Evolutionary conservation across 2,797 vertebrate species (phyloP).

Genomic region (Sebastes minor): DNA sequence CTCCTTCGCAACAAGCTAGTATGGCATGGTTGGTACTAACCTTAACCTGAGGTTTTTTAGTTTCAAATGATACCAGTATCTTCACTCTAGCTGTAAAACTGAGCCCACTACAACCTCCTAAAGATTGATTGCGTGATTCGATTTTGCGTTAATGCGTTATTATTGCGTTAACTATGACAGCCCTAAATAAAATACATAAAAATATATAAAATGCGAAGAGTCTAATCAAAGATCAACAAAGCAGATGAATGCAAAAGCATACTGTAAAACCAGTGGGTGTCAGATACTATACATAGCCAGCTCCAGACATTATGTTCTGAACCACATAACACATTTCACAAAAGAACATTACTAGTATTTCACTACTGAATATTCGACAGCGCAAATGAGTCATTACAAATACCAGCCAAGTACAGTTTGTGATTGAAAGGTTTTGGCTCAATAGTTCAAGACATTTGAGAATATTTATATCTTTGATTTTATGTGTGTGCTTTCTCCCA

Average conservation of each 20-base stretch:
- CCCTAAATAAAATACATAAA: background rate
- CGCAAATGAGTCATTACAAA: conserved; percentile 29
- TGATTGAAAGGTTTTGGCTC: conserved; percentile 24
- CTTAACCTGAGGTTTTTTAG: too few relatives aligned
- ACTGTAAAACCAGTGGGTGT: background rate
- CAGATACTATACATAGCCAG: background rate
- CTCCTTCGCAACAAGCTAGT: too few relatives aligned
- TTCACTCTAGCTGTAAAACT: too few relatives aligned
- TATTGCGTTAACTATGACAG: background rate
- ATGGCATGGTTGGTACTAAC: too few relatives aligned
- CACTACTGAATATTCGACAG: conserved; percentile 24
- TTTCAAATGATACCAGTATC: too few relatives aligned
- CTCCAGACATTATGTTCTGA: conserved; percentile 1
- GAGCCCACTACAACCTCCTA: too few relatives aligned
- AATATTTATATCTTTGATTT: conserved; percentile 3
- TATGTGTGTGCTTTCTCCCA: background rate
- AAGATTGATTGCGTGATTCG: too few relatives aligned
- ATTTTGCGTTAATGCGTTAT: background rate
- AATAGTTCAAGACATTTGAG: conserved; percentile 16
- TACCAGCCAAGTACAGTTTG: background rate
- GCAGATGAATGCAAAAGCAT: background rate
- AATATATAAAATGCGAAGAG: background rate
- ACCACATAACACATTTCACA: conserved; percentile 7
- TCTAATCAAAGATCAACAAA: background rate
- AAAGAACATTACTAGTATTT: conserved; percentile 17